These are phyloP conservation scores for Cirrhinus mrigala DNA, from an alignment of 2,797 vertebrate genomes.

Conservation along the genomic window DNA sequence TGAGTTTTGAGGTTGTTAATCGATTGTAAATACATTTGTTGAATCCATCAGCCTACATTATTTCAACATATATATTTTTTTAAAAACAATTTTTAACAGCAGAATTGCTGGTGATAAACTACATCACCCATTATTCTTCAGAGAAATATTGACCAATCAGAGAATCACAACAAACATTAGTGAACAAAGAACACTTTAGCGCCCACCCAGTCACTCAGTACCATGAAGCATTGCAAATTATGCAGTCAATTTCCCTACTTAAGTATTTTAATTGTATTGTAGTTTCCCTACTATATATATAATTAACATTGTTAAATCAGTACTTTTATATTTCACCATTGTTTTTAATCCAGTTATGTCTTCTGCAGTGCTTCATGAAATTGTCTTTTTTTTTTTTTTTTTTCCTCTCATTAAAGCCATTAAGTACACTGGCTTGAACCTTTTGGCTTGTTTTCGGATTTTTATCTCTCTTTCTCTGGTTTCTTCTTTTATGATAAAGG, in stretches of 20 bases:
- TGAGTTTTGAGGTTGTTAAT: not conserved
- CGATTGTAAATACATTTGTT: not conserved
- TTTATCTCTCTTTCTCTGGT: not conserved
- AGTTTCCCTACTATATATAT: no score
- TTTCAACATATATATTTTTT: not conserved
- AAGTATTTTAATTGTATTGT: no score
- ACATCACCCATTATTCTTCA: not conserved
- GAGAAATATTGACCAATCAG: not conserved
- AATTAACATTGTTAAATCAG: no score
- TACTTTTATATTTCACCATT: no score
- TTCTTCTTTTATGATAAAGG: slow-evolving; percentile 32
- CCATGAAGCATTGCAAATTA: not conserved
- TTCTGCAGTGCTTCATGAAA: not conserved
- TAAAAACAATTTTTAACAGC: no score
- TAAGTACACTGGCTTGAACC: not conserved
- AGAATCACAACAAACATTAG: no score
- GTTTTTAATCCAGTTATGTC: no score
- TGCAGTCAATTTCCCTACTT: not conserved
- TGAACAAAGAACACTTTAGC: no score
- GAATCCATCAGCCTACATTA: not conserved
- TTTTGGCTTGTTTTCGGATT: not conserved
- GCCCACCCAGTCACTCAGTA: not conserved
- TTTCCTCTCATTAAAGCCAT: not conserved
- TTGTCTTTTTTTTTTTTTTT: not conserved
- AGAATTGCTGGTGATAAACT: not conserved